Base-by-base conservation (phyloP, 2,113 vertebrate genomes). In the Limnothrissa miodon region DNA sequence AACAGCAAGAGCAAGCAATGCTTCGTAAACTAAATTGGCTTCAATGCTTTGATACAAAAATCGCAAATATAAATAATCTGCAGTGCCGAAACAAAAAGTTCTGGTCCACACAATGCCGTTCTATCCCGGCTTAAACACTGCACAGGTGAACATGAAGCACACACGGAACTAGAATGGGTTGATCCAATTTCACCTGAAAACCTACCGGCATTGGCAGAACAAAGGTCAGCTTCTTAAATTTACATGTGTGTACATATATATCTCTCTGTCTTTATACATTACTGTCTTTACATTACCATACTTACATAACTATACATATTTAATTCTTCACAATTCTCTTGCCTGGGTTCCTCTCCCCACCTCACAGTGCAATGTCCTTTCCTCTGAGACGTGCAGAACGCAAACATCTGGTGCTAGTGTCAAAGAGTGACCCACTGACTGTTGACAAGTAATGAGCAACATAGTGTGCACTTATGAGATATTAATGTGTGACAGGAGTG, bases 221-320 rank as follows among this genome's bases (percentile, higher is more conserved):
- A 33, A 25, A 9, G 25, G 25, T 74, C 66, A 15, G 11, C 25
- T 33, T n/a, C n/a, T 36, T 36, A 15, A 11, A 74, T 33, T 74
- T 74, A 74, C 25, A 74, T 36, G 1, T 1, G 13, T 13, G 10
- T 5, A 11, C 66, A 74, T 74, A 74, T 70, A 74, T 74, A 74
- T 74, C 13, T 70, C 62, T 74, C 66, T 74, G 66, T 74, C 25
- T 36, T 74, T 36, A 82, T 82, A 82, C 53, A 81, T 42, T 82
- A 70, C 39, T 70, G 21, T 82, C 13, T 25, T 82, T 45, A 44
- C 10, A 23, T 80, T n/a, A 81, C 51, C 80, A 81, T 39, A 51
- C 48, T 53, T 81, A 56, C 80, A 62, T 48, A 56, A 42, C 80
- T 56, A 46, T 39, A 81, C 56, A 62, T 45, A 21, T 78, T 46